phyloP scores from a whole-genome alignment of 2,113 vertebrate species.

The Beaufortia kweichowensis region DNA sequence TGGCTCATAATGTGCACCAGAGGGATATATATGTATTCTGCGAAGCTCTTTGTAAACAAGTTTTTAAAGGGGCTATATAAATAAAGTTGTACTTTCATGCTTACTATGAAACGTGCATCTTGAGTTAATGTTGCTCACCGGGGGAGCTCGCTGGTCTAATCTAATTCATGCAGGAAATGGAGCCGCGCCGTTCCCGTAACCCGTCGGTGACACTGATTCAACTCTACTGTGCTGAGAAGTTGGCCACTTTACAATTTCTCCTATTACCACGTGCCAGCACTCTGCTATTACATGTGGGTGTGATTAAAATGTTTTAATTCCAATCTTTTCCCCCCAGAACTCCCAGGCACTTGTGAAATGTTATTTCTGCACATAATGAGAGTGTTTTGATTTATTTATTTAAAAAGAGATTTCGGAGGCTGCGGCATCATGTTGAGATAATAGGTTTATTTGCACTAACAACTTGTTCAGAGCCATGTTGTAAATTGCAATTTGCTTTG shows the following conservation, averaged over 20 bases:
- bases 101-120: not conserved
- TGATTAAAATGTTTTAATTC: constrained; percentile 57
- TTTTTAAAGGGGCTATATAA: constrained; percentile 1
- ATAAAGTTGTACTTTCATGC: not conserved
- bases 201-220: constrained; percentile 24
- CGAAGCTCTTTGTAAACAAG: not conserved
- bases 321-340: constrained; percentile 42
- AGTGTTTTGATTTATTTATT: constrained; percentile 54
- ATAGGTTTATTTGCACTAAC: constrained; percentile 55
- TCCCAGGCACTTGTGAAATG: constrained; percentile 42
- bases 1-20: too few species aligned
- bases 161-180: not conserved
- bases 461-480: constrained; percentile 51
- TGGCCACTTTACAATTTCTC: constrained; percentile 33
- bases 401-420: constrained; percentile 45
- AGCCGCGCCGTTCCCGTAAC: constrained; percentile 15
- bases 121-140: constrained; percentile 3
- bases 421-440: constrained; percentile 56
- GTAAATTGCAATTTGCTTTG: constrained; percentile 55
- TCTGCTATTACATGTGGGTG: constrained; percentile 46
- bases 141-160: constrained; percentile 9
- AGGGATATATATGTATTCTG: too few species aligned
- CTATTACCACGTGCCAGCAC: constrained; percentile 28
- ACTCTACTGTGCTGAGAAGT: not conserved
- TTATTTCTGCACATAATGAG: constrained; percentile 53